Percentiles rank a stretch among this genome's conserved stretches.
Evolutionary conservation across 1,140 invertebrate genomes (phyloP).

Genomic region (Bombus superbus): DNA sequence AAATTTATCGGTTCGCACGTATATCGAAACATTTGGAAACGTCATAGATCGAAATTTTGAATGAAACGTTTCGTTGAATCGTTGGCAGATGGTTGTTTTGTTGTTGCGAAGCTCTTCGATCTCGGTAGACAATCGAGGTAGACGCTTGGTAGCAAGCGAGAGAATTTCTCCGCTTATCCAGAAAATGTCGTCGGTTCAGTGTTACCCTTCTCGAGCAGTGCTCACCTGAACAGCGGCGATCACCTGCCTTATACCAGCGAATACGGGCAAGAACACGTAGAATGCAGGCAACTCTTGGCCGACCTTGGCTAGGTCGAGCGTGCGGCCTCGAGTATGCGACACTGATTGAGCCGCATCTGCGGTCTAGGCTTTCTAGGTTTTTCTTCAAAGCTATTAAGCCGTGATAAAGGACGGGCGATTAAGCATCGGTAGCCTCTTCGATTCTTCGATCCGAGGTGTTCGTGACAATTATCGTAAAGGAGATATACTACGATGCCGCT

Average conservation of each 20-base stretch:
- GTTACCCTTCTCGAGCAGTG: conserved; percentile 64
- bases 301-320: conserved; percentile 82
- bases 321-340: conserved; percentile 74
- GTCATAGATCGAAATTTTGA: background rate
- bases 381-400: conserved; percentile 58
- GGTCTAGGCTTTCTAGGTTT: conserved; percentile 55
- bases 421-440: conserved; percentile 1
- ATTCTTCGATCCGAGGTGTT: conserved; percentile 1
- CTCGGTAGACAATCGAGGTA: conserved; percentile 37
- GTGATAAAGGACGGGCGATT: conserved; percentile 28
- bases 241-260: conserved; percentile 68
- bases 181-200: conserved; percentile 78
- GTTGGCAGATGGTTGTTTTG: background rate
- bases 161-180: conserved; percentile 69
- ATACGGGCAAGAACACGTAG: conserved; percentile 81
- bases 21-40: too few relatives aligned
- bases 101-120: conserved; percentile 54
- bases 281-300: conserved; percentile 76
- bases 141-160: conserved; percentile 35
- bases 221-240: conserved; percentile 67
- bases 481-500: background rate
- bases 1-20: background rate
- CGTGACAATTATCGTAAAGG: too few relatives aligned
- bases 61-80: background rate
- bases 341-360: conserved; percentile 77